Conservation (phyloP, 2,888 invertebrate genomes). For the Rhagonycha lutea region DNA sequence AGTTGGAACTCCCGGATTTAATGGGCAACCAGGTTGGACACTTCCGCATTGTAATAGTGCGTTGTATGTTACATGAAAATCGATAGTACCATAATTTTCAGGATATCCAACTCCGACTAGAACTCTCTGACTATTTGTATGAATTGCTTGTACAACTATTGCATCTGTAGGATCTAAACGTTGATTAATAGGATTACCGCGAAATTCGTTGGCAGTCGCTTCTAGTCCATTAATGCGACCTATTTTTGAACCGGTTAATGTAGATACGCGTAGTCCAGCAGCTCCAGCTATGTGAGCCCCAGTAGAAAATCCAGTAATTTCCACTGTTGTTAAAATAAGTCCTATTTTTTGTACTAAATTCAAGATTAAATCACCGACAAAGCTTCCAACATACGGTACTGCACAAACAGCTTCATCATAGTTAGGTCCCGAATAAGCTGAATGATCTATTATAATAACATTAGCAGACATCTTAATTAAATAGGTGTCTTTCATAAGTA, state of each 20-base stretch:
- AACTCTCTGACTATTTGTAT: background rate
- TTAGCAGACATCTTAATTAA: background rate
- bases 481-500: slow-evolving; percentile 4
- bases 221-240: slow-evolving; percentile 9
- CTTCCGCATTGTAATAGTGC: background rate
- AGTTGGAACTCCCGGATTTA: background rate
- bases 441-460: slow-evolving; percentile 3
- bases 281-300: slow-evolving; percentile 12
- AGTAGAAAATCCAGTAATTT: slow-evolving; percentile 11
- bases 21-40: background rate
- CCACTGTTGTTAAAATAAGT: background rate
- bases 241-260: background rate
- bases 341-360: background rate
- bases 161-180: slow-evolving; percentile 11
- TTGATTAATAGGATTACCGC: background rate
- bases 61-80: background rate
- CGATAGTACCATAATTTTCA: background rate
- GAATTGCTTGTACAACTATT: slow-evolving; percentile 4
- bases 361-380: slow-evolving; percentile 4
- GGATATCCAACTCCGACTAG: background rate
- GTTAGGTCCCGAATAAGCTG: background rate
- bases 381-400: background rate
- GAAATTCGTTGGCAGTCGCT: background rate
- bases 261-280: slow-evolving; percentile 2
- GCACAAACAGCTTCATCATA: background rate